phyloP scores from a whole-genome alignment of 2,888 invertebrate genomes.

The Pseudolycoriella hygida region DNA sequence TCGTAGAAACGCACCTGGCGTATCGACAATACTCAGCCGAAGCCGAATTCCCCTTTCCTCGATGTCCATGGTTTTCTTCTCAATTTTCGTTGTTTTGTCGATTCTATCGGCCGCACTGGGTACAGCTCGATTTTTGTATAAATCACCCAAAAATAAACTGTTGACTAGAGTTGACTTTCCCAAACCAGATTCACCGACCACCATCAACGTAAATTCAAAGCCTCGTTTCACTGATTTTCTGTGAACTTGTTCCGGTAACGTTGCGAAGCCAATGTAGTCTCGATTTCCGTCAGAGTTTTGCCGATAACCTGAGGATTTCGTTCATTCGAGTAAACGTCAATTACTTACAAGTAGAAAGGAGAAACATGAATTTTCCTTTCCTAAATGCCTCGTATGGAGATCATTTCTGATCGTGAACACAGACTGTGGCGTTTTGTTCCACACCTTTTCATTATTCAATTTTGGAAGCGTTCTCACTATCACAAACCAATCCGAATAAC shows the following conservation, averaged over 20 bases:
- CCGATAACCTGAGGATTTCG: slow-evolving; percentile 1
- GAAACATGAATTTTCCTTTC: too few relatives aligned
- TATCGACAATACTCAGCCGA: slow-evolving; percentile 81
- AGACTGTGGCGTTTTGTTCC: too few relatives aligned
- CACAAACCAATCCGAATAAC: too few relatives aligned
- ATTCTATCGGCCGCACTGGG: slow-evolving; percentile 37
- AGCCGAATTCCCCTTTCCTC: slow-evolving; percentile 86
- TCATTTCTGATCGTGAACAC: too few relatives aligned
- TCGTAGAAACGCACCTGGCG: slow-evolving; percentile 43
- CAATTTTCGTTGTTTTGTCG: slow-evolving; percentile 52
- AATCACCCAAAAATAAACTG: slow-evolving; percentile 81
- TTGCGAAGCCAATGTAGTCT: slow-evolving; percentile 88
- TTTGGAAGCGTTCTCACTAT: too few relatives aligned
- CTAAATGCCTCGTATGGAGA: too few relatives aligned
- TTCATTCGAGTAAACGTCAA: too few relatives aligned
- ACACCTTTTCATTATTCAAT: too few relatives aligned
- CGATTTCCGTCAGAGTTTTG: slow-evolving; percentile 31
- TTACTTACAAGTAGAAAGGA: too few relatives aligned
- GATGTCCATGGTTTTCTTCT: slow-evolving; percentile 80
- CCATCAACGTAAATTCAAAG: slow-evolving; percentile 93
- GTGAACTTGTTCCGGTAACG: slow-evolving; percentile 89
- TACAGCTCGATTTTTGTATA: slow-evolving; percentile 74
- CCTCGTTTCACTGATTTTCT: slow-evolving; percentile 91
- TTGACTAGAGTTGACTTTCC: slow-evolving; percentile 92
- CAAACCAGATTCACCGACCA: slow-evolving; percentile 84